Evolutionary conservation across 2,113 vertebrate genomes (phyloP).

Genomic region (Synodontis membranacea): DNA sequence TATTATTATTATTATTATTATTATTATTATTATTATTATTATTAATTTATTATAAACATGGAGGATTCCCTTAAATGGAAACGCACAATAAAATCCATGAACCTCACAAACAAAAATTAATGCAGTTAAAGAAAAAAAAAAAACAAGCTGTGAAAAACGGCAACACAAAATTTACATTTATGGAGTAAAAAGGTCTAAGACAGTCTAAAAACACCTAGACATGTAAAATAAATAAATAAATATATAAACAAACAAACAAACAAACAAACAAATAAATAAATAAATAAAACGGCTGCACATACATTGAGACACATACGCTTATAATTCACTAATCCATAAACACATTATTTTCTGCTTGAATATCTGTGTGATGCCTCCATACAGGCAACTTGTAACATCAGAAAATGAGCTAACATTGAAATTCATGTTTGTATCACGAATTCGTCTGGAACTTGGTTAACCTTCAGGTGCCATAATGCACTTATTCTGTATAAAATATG

Average conservation of each 20-base stretch:
- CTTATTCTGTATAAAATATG: constrained; percentile 71
- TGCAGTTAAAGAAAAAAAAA: too few relatives aligned
- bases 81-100: too few relatives aligned
- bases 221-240: background rate
- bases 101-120: too few relatives aligned
- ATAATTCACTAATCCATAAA: background rate
- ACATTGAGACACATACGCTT: background rate
- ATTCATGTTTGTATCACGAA: constrained; percentile 58
- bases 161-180: too few relatives aligned
- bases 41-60: too few relatives aligned
- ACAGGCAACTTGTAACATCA: constrained; percentile 22
- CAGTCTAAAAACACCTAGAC: too few relatives aligned
- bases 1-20: too few relatives aligned
- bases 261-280: background rate
- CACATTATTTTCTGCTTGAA: background rate
- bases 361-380: background rate
- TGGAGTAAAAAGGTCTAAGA: too few relatives aligned
- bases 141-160: too few relatives aligned
- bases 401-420: constrained; percentile 50
- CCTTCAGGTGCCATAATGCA: constrained; percentile 73
- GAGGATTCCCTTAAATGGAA: too few relatives aligned
- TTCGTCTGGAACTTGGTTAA: constrained; percentile 68
- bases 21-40: too few relatives aligned
- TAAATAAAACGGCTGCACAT: background rate
- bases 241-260: background rate